A percentile compares a stretch with the other conserved stretches of the same genome.
Evolutionary conservation across 2,113 vertebrate genomes (phyloP).

Genomic region (Circaetus gallicus): DNA sequence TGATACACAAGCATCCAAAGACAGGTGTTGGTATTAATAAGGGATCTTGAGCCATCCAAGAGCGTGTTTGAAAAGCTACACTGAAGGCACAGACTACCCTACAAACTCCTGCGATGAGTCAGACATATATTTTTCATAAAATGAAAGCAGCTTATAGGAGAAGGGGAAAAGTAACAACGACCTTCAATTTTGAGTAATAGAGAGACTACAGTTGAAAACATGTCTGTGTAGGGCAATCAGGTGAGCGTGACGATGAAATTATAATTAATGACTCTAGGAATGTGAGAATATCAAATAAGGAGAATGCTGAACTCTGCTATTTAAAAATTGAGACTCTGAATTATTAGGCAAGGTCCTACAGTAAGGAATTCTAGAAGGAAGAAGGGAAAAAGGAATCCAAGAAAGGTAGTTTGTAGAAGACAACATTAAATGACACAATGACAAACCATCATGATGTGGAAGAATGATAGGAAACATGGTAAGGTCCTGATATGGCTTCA

Average conservation of each 20-base stretch:
- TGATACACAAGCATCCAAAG: neutral
- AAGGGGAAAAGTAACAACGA: neutral
- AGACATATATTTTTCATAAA: neutral
- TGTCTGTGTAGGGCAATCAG: neutral
- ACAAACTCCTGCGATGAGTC: neutral
- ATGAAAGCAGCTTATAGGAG: neutral
- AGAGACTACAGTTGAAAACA: neutral
- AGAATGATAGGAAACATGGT: slow-evolving; percentile 51
- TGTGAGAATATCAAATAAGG: neutral
- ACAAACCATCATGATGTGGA: slow-evolving; percentile 57
- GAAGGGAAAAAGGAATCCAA: neutral
- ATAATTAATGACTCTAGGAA: neutral
- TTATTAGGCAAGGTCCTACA: neutral
- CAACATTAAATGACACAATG: slow-evolving; percentile 6
- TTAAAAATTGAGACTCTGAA: neutral
- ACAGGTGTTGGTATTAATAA: neutral
- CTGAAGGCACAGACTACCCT: neutral
- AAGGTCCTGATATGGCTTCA: slow-evolving; percentile 51
- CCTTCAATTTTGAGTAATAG: neutral
- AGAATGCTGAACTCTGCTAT: neutral
- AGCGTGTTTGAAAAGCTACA: neutral
- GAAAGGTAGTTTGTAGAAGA: neutral
- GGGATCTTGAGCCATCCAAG: neutral
- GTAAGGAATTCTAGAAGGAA: neutral
- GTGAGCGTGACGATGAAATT: neutral